Evolutionary conservation across 2,113 vertebrate species (phyloP).

Genomic region (Phocoena sinus): DNA sequence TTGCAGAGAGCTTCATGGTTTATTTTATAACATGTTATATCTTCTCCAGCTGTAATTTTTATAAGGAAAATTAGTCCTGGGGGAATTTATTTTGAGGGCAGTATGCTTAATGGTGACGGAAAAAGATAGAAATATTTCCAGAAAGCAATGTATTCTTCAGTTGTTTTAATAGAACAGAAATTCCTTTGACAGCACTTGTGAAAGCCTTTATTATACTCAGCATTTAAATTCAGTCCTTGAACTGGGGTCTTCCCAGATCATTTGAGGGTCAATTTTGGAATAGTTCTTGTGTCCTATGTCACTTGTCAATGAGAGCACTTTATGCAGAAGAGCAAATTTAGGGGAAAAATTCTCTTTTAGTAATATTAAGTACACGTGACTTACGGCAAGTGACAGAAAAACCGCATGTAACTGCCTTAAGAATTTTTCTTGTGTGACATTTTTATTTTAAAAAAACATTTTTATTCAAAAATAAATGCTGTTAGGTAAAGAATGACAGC

Average conservation of each 20-base stretch:
- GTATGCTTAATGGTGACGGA: constrained; percentile 46
- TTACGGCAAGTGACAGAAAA: not conserved
- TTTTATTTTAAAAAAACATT: not conserved
- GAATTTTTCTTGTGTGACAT: not conserved
- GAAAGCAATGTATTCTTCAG: constrained; percentile 52
- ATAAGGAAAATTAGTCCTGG: constrained; percentile 60
- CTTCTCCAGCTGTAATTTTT: constrained; percentile 53
- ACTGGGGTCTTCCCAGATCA: constrained; percentile 45
- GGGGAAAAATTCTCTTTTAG: not conserved
- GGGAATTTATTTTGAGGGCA: constrained; percentile 44
- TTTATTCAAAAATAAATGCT: not conserved
- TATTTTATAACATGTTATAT: constrained; percentile 58
- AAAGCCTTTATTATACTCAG: constrained; percentile 57
- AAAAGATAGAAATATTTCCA: constrained; percentile 48
- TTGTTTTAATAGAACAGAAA: constrained; percentile 65
- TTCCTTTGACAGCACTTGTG: constrained; percentile 60
- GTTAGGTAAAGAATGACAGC: not conserved
- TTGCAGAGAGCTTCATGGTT: constrained; percentile 30
- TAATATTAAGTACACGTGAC: not conserved
- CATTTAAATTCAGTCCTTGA: constrained; percentile 73
- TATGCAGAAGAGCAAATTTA: not conserved
- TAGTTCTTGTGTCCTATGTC: constrained; percentile 28
- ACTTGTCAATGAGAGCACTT: constrained; percentile 41
- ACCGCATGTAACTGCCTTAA: not conserved
- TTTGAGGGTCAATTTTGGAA: constrained; percentile 55